Conservation (phyloP, 2,113 vertebrate genomes). For the Anseranas semipalmata region DNA sequence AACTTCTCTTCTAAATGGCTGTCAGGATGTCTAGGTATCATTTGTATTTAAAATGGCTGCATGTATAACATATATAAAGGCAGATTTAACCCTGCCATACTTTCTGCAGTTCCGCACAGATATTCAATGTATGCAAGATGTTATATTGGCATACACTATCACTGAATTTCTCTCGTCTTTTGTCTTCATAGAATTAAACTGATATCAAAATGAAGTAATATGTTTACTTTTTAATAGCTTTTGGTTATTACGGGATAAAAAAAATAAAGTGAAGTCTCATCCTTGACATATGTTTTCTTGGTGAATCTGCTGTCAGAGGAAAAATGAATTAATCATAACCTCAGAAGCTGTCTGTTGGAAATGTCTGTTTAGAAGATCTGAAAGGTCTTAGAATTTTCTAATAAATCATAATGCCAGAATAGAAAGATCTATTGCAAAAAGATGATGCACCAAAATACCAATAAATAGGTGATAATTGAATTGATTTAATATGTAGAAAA, state of each 20-base stretch:
- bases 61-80: not conserved
- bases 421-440: not conserved
- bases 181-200: not conserved
- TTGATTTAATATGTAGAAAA: not conserved
- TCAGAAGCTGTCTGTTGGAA: conserved; percentile 13
- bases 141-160: not conserved
- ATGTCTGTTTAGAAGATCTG: conserved; percentile 11
- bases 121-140: not conserved
- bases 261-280: not conserved
- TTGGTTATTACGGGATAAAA: not conserved
- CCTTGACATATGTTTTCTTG: not conserved
- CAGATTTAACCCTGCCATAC: not conserved
- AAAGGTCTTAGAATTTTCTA: conserved; percentile 36
- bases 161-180: not conserved
- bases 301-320: conserved; percentile 15
- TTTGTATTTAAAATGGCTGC: conserved; percentile 29
- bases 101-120: not conserved
- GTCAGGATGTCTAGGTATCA: not conserved
- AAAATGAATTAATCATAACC: conserved; percentile 44
- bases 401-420: conserved; percentile 23
- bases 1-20: not conserved
- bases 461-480: conserved; percentile 43
- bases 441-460: conserved; percentile 10
- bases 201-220: not conserved
- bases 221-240: conserved; percentile 1